Conservation (phyloP, 2,888 invertebrate genomes). For the Agriopis marginaria region DNA sequence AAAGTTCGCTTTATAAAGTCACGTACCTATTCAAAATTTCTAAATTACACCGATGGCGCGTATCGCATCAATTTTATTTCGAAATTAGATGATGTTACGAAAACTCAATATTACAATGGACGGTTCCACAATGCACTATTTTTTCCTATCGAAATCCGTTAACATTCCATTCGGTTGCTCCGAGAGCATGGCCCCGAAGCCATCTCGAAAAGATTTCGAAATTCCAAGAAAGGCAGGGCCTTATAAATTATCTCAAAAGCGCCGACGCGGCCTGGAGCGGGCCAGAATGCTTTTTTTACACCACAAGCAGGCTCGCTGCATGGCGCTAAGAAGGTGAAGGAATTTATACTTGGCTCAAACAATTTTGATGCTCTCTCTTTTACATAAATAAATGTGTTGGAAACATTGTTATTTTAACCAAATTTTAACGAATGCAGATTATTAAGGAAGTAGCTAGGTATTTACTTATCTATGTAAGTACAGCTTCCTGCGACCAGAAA, state of each 20-base stretch:
- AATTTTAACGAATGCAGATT: no score
- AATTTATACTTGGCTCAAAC: conserved; percentile 69
- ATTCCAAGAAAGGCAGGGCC: conserved; percentile 85
- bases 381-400: not conserved
- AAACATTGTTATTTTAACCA: no score
- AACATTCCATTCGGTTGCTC: conserved; percentile 80
- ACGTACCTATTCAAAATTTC: conserved; percentile 9
- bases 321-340: conserved; percentile 81
- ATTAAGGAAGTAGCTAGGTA: no score
- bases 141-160: conserved; percentile 82
- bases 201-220: conserved; percentile 83
- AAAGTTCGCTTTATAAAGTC: not conserved
- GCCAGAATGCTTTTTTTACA: conserved; percentile 83
- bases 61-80: conserved; percentile 54
- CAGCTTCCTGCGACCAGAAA: no score
- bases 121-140: conserved; percentile 72
- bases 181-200: conserved; percentile 65
- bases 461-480: no score
- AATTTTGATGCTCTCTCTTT: conserved; percentile 60
- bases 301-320: conserved; percentile 81
- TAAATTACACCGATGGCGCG: conserved; percentile 19
- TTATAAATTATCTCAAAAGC: conserved; percentile 86
- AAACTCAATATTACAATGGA: conserved; percentile 61
- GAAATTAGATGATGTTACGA: conserved; percentile 64
- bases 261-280: conserved; percentile 79